Evolutionary conservation across 2,113 vertebrate species (phyloP).

Genomic region (Eubucco bourcierii): DNA sequence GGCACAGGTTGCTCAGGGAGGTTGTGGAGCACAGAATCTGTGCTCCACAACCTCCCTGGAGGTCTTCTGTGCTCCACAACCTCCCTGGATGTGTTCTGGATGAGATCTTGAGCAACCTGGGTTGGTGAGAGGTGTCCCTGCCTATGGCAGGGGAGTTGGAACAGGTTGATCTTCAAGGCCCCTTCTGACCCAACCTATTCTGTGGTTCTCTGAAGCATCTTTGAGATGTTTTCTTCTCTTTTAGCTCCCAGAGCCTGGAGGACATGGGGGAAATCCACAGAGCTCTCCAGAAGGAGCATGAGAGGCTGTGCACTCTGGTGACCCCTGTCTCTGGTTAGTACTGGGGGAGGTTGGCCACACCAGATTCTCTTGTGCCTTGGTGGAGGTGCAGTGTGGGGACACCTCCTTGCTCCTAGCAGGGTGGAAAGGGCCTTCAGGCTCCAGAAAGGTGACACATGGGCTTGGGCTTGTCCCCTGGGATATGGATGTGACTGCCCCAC

Average conservation of each 20-base stretch:
- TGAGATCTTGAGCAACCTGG: too few species aligned
- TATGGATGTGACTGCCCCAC: not conserved
- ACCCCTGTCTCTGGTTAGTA: constrained; percentile 85
- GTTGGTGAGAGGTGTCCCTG: too few species aligned
- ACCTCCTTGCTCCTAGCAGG: not conserved
- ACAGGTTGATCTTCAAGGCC: too few species aligned
- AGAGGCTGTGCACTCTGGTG: constrained; percentile 74
- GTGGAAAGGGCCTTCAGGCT: not conserved
- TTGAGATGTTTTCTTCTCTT: constrained; percentile 15
- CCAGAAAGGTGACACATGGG: not conserved
- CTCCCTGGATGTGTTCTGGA: too few species aligned
- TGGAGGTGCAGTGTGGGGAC: not conserved
- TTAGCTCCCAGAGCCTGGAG: constrained; percentile 90
- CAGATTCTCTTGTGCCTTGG: rapidly evolving
- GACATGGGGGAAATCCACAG: constrained; percentile 79
- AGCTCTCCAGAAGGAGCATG: constrained; percentile 84
- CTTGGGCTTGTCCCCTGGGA: not conserved
- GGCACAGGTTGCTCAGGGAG: too few species aligned
- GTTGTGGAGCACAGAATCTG: too few species aligned
- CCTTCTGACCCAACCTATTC: too few species aligned
- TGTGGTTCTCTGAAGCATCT: not conserved
- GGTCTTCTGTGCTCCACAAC: too few species aligned
- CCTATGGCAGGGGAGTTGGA: too few species aligned
- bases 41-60: too few species aligned
- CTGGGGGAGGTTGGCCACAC: not conserved